Base-by-base conservation (phyloP, 2,113 vertebrate genomes). In the Ia io region DNA sequence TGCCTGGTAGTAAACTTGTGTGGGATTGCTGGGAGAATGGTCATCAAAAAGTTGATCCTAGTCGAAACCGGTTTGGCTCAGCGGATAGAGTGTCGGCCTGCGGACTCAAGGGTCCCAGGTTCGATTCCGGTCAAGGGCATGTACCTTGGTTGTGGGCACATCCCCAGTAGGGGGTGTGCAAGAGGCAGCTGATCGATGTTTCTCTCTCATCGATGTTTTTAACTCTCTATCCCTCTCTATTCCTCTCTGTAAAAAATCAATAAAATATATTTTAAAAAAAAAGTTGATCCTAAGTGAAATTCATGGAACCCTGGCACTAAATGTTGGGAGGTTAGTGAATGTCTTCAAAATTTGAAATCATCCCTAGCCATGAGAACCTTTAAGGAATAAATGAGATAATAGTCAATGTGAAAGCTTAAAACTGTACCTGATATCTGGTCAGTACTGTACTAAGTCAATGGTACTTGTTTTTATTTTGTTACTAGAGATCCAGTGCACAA, bases 381-480 rank as follows among this genome's bases (percentile, higher is more conserved):
- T 35, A 74, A 74, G 61, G 67, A 47, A 88, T 77, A 74, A 78
- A 42, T 59, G 35, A 92, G n/a, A 73, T 84, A 94, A 88, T 16
- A 88, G 37, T 70, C 83, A 77, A 47, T 63, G 32, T 61, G 70
- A 93, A 83, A 65, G n/a, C 18, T 94, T 63, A 53, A 47, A 79
- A 84, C 8, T 37, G 37, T 53, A 51, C 47, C 77, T 53, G 49
- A 78, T 51, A 67, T 23, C 67, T 49, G 37, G 17, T 44, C 49
- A 87, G 51, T 61, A 79, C 65, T 93, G 40, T 42, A 88, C 53
- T 73, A 7, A 9, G 30, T 61, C 71, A 53, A n/a, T n/a, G 59
- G 65, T 88, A 61, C 7, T 83, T 69, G 32, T 53, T 88, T 91
- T 88, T 88, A 71, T 95, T 94, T 87, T 37, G 14, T 78, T 51